phyloP scores from a whole-genome alignment of 1,140 invertebrate species.

The Drosophila grimshawi region DNA sequence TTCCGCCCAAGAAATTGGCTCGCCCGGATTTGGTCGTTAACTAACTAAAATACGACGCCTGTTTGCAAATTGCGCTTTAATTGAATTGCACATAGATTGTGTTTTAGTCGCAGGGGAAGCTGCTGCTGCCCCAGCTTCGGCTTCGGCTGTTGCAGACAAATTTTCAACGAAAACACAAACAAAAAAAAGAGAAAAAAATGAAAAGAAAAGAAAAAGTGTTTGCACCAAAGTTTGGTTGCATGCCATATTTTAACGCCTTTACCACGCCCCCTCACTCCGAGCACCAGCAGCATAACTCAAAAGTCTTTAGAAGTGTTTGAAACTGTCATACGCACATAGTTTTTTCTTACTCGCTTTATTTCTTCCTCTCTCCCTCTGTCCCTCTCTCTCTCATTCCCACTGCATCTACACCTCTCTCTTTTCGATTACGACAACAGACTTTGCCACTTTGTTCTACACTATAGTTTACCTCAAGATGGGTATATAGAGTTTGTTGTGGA shows the following conservation, averaged over 20 bases:
- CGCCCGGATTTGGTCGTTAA: slow-evolving; percentile 55
- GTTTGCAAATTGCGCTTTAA: slow-evolving; percentile 80
- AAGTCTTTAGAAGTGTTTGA: slow-evolving; percentile 70
- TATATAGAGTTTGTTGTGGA: not conserved
- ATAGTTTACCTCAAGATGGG: not conserved
- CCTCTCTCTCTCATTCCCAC: slow-evolving; percentile 11
- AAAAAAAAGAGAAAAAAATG: not conserved
- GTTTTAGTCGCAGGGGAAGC: slow-evolving; percentile 6
- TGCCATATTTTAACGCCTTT: slow-evolving; percentile 43
- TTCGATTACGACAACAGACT: slow-evolving; percentile 46
- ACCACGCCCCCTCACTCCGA: slow-evolving; percentile 1
- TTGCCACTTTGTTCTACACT: slow-evolving; percentile 57
- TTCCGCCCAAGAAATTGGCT: not conserved
- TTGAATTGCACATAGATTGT: slow-evolving; percentile 80
- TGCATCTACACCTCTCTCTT: slow-evolving; percentile 7
- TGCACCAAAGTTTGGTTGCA: slow-evolving; percentile 25
- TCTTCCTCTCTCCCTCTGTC: slow-evolving; percentile 1
- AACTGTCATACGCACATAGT: slow-evolving; percentile 74
- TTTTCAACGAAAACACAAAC: slow-evolving; percentile 6
- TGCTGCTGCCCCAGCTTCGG: not conserved
- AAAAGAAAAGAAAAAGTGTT: not conserved
- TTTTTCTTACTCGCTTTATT: slow-evolving; percentile 19
- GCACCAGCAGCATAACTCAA: slow-evolving; percentile 59
- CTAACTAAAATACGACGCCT: slow-evolving; percentile 74
- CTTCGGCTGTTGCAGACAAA: slow-evolving; percentile 8